Base-by-base conservation (phyloP, 2,888 invertebrate genomes). In the Ecliptopera silaceata region DNA sequence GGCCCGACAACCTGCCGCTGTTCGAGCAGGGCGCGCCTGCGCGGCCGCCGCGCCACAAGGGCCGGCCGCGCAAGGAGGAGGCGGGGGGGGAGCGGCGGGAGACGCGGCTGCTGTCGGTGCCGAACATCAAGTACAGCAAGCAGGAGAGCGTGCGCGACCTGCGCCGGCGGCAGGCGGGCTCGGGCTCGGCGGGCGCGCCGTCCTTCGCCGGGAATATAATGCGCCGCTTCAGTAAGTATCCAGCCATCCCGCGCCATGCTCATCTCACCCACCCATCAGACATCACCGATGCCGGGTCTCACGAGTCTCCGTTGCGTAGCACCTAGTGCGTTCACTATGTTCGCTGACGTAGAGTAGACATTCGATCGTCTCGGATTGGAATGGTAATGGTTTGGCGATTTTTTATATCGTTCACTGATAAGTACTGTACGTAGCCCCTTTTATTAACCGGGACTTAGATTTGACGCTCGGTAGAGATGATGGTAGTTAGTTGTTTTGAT, bases 211-310 rank as follows among this genome's bases (percentile, higher is more conserved):
- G 95, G 80, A 94, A 93, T 92, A 92, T 96, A 73, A 95, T 95
- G 92, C 93, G 96, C 84, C 94, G 96, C 93, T 96, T 96, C 94
- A 96, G 96, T 97, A 96, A 97, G 97, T 96, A 93, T 65, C 76
- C 65, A 63, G 71, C 65, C 76, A 64, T 63, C 57, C 46, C 64
- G 70, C 66, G 66, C 57, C 54, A 47, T 53, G 49, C 57, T 69
- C 75, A 73, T 64, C 69, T 68, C 75, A 70, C 68, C 43, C 68
- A 53, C 59, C 55, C 63, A 64, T 59, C 66, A 44, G 56, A 56
- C 69, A 64, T 69, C 68, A 64, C 67, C 55, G 45, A 59, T 68
- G 69, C 71, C 77, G 60, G 70, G 70, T 68, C 77, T 69, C 73
- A 63, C 75, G 70, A 72, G 65, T 65, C 63, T 61, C 61, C 64